phyloP scores from a whole-genome alignment of 2,113 vertebrate species.

The Pterocles gutturalis region DNA sequence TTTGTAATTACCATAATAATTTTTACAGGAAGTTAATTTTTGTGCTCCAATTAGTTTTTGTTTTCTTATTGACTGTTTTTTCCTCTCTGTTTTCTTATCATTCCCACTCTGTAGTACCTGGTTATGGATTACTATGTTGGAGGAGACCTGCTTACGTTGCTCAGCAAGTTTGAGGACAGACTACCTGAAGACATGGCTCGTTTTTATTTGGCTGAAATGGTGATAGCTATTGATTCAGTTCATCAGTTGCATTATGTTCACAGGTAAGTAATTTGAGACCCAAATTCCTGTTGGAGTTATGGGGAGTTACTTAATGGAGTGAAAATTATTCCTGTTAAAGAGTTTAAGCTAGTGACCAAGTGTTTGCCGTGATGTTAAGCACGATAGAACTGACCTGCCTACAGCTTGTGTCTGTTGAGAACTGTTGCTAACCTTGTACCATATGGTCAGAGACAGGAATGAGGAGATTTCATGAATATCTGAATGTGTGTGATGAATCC shows the following conservation, averaged over 20 bases:
- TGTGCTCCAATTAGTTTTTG: neutral
- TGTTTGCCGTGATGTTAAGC: neutral
- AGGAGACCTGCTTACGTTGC: constrained; percentile 95
- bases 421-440: neutral
- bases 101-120: constrained; percentile 83
- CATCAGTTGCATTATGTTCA: constrained; percentile 98
- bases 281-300: neutral
- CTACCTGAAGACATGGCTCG: constrained; percentile 98
- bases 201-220: constrained; percentile 99
- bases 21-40: neutral
- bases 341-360: neutral
- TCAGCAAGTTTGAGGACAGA: constrained; percentile 98
- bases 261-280: constrained; percentile 79
- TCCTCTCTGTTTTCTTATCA: neutral
- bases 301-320: neutral
- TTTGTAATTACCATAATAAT: neutral
- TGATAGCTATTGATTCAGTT: constrained; percentile 96
- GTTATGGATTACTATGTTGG: constrained; percentile 99
- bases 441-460: neutral
- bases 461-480: neutral
- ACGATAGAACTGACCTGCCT: fast-evolving
- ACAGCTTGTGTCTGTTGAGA: neutral
- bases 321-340: neutral
- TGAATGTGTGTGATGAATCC: neutral
- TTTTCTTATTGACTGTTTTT: neutral